A percentile compares a stretch with the other conserved stretches of the same genome.
phyloP scores from a whole-genome alignment of 2,797 vertebrate genomes.

The Sparus aurata region DNA sequence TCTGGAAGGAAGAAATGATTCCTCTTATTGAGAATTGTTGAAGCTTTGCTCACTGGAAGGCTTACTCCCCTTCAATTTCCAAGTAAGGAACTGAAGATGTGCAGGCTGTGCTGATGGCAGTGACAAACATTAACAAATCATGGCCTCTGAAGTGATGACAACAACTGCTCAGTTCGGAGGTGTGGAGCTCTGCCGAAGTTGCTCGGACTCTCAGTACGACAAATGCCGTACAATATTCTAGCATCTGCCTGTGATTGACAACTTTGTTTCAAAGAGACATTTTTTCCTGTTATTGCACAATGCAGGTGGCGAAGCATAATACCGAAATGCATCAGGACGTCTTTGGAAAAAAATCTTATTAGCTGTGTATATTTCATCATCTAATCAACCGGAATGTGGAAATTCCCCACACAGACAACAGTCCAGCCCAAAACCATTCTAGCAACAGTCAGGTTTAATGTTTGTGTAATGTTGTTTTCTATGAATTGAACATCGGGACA shows the following conservation, averaged over 20 bases:
- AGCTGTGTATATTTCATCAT: conserved; percentile 20
- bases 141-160: neutral
- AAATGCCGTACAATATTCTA: neutral
- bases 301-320: conserved; percentile 7
- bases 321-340: neutral
- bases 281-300: neutral
- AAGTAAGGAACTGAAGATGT: neutral
- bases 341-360: conserved; percentile 31
- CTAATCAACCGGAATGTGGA: conserved; percentile 54
- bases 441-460: conserved; percentile 66
- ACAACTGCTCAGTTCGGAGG: neutral
- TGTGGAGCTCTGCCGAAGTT: neutral
- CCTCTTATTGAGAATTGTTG: neutral
- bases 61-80: neutral
- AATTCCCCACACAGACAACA: conserved; percentile 34
- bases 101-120: neutral
- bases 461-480: conserved; percentile 62
- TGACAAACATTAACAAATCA: neutral
- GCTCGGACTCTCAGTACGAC: too few species aligned
- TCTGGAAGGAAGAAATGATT: neutral
- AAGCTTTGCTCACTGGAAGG: too few species aligned
- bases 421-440: conserved; percentile 45
- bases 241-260: neutral
- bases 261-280: neutral
- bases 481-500: conserved; percentile 77